These are phyloP conservation scores for Syngnathus typhle DNA, from an alignment of 2,113 vertebrate species.

Conservation along the genomic window DNA sequence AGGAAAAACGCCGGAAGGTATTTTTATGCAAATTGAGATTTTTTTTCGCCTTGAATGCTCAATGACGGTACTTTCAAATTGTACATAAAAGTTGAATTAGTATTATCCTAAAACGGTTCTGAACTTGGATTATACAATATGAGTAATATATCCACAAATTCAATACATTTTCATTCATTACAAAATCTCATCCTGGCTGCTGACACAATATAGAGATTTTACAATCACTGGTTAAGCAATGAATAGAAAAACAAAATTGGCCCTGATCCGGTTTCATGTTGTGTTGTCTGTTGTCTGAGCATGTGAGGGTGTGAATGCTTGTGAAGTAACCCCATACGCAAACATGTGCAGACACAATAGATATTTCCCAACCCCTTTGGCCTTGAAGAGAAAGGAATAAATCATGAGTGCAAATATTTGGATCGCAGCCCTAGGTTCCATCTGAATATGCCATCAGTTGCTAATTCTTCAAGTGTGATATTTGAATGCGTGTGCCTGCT, in stretches of 20 bases:
- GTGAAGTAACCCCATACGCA: constrained; percentile 37
- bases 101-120: no score
- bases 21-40: constrained; percentile 43
- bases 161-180: no score
- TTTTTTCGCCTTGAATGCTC: constrained; percentile 16
- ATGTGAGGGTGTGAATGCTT: constrained; percentile 25
- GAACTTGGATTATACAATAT: no score
- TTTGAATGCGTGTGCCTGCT: constrained; percentile 17
- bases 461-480: constrained; percentile 7
- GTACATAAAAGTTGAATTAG: no score
- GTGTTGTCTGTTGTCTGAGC: constrained; percentile 30
- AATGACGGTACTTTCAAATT: neutral
- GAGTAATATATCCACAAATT: no score
- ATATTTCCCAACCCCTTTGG: constrained; percentile 47
- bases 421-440: constrained; percentile 28
- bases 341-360: constrained; percentile 43
- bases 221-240: no score
- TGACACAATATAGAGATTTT: no score
- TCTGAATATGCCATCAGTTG: constrained; percentile 39
- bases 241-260: neutral
- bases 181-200: no score
- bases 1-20: constrained; percentile 12
- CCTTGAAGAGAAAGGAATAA: constrained; percentile 44
- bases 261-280: neutral
- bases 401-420: constrained; percentile 54